Evolutionary conservation across 2,797 vertebrate species (phyloP).

Genomic region (Acropternis orthonyx): DNA sequence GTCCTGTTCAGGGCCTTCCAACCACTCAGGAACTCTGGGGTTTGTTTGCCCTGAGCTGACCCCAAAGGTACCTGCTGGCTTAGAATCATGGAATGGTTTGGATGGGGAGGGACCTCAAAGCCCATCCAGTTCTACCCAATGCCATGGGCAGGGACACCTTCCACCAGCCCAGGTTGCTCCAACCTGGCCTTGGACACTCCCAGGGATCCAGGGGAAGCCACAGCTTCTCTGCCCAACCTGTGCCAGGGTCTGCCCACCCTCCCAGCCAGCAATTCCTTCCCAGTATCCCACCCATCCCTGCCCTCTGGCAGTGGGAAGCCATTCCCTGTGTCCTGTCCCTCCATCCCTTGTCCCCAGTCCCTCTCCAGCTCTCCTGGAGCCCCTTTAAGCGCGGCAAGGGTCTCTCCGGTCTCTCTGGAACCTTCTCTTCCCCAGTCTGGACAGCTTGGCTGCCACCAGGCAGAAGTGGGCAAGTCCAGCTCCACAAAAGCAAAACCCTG

Average conservation of each 20-base stretch:
- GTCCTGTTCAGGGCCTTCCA: rapidly evolving
- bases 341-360: neutral
- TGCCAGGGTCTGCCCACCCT: rapidly evolving
- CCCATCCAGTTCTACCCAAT: rapidly evolving
- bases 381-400: neutral
- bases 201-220: neutral
- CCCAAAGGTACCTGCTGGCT: neutral
- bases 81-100: neutral
- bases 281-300: rapidly evolving
- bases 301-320: neutral
- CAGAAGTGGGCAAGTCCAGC: rapidly evolving
- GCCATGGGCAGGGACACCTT: neutral
- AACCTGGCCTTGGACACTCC: neutral
- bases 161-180: rapidly evolving
- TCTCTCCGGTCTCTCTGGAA: neutral
- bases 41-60: neutral
- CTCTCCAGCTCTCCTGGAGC: neutral
- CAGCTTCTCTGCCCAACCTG: rapidly evolving
- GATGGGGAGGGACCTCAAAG: neutral
- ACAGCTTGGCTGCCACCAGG: neutral
- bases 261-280: neutral
- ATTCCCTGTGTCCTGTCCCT: neutral
- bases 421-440: neutral
- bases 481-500: neutral
- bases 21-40: neutral